phyloP scores from a whole-genome alignment of 2,888 invertebrate genomes.

The Cylloceria caligata region DNA sequence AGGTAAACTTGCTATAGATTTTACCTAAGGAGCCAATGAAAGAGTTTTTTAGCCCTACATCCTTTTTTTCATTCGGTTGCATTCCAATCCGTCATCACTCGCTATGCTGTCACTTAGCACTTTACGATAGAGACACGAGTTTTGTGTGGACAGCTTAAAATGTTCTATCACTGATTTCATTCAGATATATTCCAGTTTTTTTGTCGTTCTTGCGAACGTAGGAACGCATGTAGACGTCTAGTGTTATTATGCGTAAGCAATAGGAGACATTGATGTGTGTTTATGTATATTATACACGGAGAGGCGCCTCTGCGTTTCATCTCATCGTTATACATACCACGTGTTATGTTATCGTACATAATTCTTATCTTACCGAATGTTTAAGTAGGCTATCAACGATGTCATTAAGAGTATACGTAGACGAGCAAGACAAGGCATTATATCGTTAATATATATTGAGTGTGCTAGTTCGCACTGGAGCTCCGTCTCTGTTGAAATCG shows the following conservation, averaged over 20 bases:
- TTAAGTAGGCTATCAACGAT: constrained; percentile 75
- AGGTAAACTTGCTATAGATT: background rate
- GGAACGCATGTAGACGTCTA: background rate
- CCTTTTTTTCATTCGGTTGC: background rate
- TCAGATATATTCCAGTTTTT: no score
- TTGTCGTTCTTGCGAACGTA: background rate
- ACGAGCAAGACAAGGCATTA: constrained; percentile 5
- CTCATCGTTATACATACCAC: background rate
- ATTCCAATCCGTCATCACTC: no score
- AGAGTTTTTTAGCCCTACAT: background rate
- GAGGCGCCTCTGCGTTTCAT: background rate
- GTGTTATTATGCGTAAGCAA: constrained; percentile 2
- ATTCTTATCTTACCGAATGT: constrained; percentile 71
- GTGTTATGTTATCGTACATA: constrained; percentile 15
- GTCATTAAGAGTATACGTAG: constrained; percentile 70
- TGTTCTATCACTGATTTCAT: no score
- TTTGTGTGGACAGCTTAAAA: no score
- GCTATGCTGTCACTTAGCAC: background rate
- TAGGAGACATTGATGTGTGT: background rate
- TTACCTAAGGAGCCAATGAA: background rate
- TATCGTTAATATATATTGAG: background rate
- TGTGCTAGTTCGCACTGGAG: background rate
- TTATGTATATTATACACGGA: background rate
- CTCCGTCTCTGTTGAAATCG: background rate
- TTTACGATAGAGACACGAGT: no score